Evolutionary conservation across 2,797 vertebrate species (phyloP).

Genomic region (Propithecus deckenii): DNA sequence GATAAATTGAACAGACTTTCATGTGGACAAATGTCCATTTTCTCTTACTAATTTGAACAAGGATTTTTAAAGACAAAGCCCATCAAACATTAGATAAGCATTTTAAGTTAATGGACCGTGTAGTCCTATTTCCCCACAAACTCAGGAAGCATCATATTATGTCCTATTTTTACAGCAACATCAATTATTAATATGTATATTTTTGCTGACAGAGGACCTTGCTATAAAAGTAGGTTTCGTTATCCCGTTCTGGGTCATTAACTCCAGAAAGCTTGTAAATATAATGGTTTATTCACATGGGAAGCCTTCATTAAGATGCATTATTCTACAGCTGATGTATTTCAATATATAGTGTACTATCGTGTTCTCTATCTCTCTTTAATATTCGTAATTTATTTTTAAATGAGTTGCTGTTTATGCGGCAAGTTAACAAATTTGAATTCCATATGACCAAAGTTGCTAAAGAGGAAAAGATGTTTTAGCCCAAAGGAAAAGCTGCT

Average conservation of each 20-base stretch:
- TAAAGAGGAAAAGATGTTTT: slow-evolving; percentile 76
- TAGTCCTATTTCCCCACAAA: slow-evolving; percentile 82
- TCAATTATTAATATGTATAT: slow-evolving; percentile 88
- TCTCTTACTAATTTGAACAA: slow-evolving; percentile 83
- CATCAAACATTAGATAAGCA: slow-evolving; percentile 87
- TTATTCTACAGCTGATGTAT: slow-evolving; percentile 84
- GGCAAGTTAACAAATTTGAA: slow-evolving; percentile 83
- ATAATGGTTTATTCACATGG: slow-evolving; percentile 87
- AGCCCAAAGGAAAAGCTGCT: slow-evolving; percentile 77
- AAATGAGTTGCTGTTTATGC: slow-evolving; percentile 84
- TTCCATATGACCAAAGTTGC: slow-evolving; percentile 76
- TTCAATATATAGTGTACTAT: slow-evolving; percentile 71
- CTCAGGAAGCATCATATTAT: slow-evolving; percentile 74
- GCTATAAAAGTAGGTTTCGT: slow-evolving; percentile 84
- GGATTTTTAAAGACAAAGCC: slow-evolving; percentile 85
- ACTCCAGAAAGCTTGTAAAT: slow-evolving; percentile 85
- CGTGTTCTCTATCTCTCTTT: slow-evolving; percentile 78
- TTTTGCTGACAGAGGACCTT: slow-evolving; percentile 87
- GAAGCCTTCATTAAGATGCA: slow-evolving; percentile 89
- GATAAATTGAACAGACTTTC: slow-evolving; percentile 77
- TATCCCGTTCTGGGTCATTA: slow-evolving; percentile 87
- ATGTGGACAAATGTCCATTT: slow-evolving; percentile 84
- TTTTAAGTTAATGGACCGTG: slow-evolving; percentile 83
- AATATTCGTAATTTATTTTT: slow-evolving; percentile 86
- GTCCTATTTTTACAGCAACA: slow-evolving; percentile 81